A percentile compares a stretch with the other conserved stretches of the same genome.
These are phyloP conservation scores for Stenodema calcarata DNA, from an alignment of 2,888 invertebrate genomes.

Conservation along the genomic window DNA sequence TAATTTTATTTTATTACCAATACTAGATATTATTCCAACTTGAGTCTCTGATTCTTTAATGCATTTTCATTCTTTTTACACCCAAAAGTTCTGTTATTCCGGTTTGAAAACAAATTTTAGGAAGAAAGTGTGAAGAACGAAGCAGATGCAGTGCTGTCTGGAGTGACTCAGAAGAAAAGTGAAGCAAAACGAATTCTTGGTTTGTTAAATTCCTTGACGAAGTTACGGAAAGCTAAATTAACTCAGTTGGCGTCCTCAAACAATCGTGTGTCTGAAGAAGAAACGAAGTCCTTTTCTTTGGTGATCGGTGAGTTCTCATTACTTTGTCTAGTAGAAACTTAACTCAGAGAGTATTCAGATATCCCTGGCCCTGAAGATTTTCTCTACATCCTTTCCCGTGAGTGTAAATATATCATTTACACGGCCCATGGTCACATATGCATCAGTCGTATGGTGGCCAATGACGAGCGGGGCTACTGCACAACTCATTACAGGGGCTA, in stretches of 20 bases:
- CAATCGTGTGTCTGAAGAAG: slow-evolving; percentile 65
- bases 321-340: too few species aligned
- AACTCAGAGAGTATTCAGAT: too few species aligned
- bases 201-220: slow-evolving; percentile 70
- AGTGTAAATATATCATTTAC: too few species aligned
- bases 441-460: too few species aligned
- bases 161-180: slow-evolving; percentile 73
- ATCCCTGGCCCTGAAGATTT: too few species aligned
- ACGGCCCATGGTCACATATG: too few species aligned
- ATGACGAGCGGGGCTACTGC: too few species aligned
- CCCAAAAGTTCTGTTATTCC: background rate
- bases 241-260: slow-evolving; percentile 71
- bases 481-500: too few species aligned
- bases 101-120: slow-evolving; percentile 60
- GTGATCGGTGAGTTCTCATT: slow-evolving; percentile 65
- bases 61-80: background rate
- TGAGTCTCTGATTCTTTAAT: too few species aligned
- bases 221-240: slow-evolving; percentile 70
- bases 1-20: too few species aligned
- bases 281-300: slow-evolving; percentile 66
- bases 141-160: slow-evolving; percentile 74
- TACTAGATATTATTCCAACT: too few species aligned
- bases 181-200: slow-evolving; percentile 73
- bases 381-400: too few species aligned
- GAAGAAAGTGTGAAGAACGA: slow-evolving; percentile 72